These are phyloP conservation scores for Cyclopterus lumpus DNA, from an alignment of 2,797 vertebrate species.

Conservation along the genomic window DNA sequence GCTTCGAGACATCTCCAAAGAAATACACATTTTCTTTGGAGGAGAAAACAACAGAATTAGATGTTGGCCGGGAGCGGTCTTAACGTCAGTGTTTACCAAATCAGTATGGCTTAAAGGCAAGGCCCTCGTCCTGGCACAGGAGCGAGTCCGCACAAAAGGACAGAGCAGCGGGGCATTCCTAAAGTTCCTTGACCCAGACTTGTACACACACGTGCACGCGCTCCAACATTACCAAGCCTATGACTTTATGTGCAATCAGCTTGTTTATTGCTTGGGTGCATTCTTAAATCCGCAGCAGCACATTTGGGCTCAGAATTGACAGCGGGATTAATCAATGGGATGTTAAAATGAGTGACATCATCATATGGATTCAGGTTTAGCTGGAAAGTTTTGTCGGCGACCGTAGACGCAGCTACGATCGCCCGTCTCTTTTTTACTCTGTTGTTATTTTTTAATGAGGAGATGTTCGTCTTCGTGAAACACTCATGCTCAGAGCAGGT, in stretches of 20 bases:
- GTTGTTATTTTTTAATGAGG: slow-evolving; percentile 43
- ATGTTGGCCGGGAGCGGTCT: slow-evolving; percentile 48
- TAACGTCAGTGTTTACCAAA: slow-evolving; percentile 73
- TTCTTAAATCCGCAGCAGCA: slow-evolving; percentile 76
- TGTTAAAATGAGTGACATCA: slow-evolving; percentile 78
- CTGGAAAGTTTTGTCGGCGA: slow-evolving; percentile 52
- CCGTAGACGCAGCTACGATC: slow-evolving; percentile 33
- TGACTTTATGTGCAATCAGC: slow-evolving; percentile 80
- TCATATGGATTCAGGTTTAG: slow-evolving; percentile 53
- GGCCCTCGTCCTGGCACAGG: slow-evolving; percentile 59
- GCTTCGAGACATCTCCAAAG: slow-evolving; percentile 78
- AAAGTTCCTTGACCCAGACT: slow-evolving; percentile 70
- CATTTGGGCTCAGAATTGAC: slow-evolving; percentile 75
- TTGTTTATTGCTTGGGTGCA: slow-evolving; percentile 79
- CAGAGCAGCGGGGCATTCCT: slow-evolving; percentile 69
- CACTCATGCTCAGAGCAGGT: slow-evolving; percentile 24
- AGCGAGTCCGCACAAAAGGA: slow-evolving; percentile 61
- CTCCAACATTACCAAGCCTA: slow-evolving; percentile 62
- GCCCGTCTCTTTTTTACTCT: slow-evolving; percentile 39
- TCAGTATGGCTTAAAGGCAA: slow-evolving; percentile 70
- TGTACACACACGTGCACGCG: slow-evolving; percentile 25
- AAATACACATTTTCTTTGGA: slow-evolving; percentile 82
- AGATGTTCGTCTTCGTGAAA: slow-evolving; percentile 16
- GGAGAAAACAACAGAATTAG: slow-evolving; percentile 76
- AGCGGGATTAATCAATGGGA: slow-evolving; percentile 78